Base-by-base conservation (phyloP, 2,797 vertebrate species). In the Selene dorsalis region DNA sequence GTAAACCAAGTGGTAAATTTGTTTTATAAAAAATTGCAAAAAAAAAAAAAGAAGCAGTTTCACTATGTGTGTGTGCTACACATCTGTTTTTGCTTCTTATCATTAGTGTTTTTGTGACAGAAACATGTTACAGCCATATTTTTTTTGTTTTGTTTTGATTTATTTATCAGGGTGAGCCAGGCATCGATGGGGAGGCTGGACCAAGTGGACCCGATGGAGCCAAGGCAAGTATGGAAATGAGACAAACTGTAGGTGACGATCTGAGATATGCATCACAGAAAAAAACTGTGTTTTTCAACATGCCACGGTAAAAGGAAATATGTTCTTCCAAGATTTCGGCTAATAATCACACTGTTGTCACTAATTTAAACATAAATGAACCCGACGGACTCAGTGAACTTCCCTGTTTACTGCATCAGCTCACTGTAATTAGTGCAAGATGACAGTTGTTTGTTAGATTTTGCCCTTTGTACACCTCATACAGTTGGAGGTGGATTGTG, bases 161-260 rank as follows among this genome's bases (percentile, higher is more conserved):
- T 82, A 4, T 78, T 26, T 39, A 26, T 68, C 87, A 99, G 97
- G 98, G 98, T 14, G 96, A 98, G 24, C 73, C 93, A 0, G 98
- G 98, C 55, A 91, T 96, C 17, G 96, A 96, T 81, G 98, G 96
- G 24, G 97, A 99, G 83, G 85, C 80, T 2, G 98, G 97, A 38
- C 83, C 83, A 7, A 76, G 84, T 0, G 97, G 97, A 71, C 94
- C 94, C 0, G 96, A 98, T 0, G 97, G 97, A 58, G 73, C 95
- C 72, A 97, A 97, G 97, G 98, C 96, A 88, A 93, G 93, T 80
- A 61, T 64, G 39, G 63, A 70, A 69, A 67, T 47, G 39, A 30
- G 67, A 61, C 32, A 35, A 35, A 35, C 32, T 35, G 32, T 35
- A 9, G 32, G 32, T 8, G 4, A 45, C 8, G 65, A 70, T 32